Percentiles rank a stretch among this genome's conserved stretches.
phyloP scores from a whole-genome alignment of 1,140 invertebrate species.

The Trichogramma pretiosum region DNA sequence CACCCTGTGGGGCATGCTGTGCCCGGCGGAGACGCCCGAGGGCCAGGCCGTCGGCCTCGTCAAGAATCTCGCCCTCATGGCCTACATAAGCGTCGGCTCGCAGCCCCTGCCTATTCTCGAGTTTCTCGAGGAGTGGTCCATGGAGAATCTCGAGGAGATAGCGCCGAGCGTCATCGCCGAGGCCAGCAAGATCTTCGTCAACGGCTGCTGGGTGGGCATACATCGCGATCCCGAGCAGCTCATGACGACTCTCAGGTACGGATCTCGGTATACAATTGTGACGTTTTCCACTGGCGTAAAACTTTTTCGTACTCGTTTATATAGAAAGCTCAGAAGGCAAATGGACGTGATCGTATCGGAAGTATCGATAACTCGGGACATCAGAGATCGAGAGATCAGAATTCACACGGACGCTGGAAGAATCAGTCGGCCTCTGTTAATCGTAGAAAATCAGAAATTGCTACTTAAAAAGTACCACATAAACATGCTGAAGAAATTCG shows the following conservation, averaged over 20 bases:
- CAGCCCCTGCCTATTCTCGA: slow-evolving; percentile 28
- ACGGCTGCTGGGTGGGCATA: slow-evolving; percentile 31
- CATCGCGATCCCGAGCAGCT: slow-evolving; percentile 28
- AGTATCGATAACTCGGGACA: slow-evolving; percentile 28
- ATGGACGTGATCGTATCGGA: slow-evolving; percentile 31
- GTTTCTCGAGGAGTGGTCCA: slow-evolving; percentile 30
- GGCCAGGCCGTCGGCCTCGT: slow-evolving; percentile 27
- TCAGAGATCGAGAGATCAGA: slow-evolving; percentile 27
- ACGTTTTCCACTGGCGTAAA: not conserved
- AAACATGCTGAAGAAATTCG: slow-evolving; percentile 21
- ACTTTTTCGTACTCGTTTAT: not conserved
- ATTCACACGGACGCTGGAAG: slow-evolving; percentile 30
- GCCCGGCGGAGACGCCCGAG: slow-evolving; percentile 29
- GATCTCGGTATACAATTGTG: not conserved
- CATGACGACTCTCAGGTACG: slow-evolving; percentile 22
- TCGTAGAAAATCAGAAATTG: slow-evolving; percentile 26
- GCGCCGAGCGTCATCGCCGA: slow-evolving; percentile 23
- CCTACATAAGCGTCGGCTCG: slow-evolving; percentile 30
- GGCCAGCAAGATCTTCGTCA: slow-evolving; percentile 28
- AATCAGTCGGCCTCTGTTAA: slow-evolving; percentile 28
- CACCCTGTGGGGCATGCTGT: slow-evolving; percentile 30
- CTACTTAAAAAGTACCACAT: slow-evolving; percentile 24
- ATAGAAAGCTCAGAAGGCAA: slow-evolving; percentile 26
- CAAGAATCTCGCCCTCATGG: slow-evolving; percentile 29
- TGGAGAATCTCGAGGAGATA: slow-evolving; percentile 31